Evolutionary conservation across 2,888 invertebrate species (phyloP).

Genomic region (Nephrotoma appendiculata): DNA sequence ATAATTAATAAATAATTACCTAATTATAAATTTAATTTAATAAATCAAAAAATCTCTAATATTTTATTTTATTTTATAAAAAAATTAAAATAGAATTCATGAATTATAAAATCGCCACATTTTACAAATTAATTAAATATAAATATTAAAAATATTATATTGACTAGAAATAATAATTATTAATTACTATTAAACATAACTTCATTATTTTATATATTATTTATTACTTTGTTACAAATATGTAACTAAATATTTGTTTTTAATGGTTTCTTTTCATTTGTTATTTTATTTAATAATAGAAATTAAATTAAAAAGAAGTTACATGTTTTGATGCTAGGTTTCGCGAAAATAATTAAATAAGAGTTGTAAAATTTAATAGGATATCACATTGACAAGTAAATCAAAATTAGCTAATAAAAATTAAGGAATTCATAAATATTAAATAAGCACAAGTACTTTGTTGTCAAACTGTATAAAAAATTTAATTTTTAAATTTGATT

Average conservation of each 20-base stretch:
- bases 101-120: background rate
- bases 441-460: too few relatives aligned
- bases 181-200: background rate
- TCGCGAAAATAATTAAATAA: background rate
- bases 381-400: too few relatives aligned
- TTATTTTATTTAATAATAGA: background rate
- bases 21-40: background rate
- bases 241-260: background rate
- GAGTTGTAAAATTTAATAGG: too few relatives aligned
- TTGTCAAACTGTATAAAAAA: too few relatives aligned
- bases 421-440: too few relatives aligned
- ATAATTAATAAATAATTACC: background rate
- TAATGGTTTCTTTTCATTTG: background rate
- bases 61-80: background rate
- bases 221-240: background rate
- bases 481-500: too few relatives aligned
- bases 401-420: too few relatives aligned
- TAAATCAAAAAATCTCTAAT: background rate
- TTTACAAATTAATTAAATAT: background rate
- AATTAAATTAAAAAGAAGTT: background rate
- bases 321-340: background rate
- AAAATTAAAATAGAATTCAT: background rate
- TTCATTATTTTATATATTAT: background rate
- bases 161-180: background rate
- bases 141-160: background rate